Conservation (phyloP, 2,888 invertebrate genomes). For the Papilio demoleus region DNA sequence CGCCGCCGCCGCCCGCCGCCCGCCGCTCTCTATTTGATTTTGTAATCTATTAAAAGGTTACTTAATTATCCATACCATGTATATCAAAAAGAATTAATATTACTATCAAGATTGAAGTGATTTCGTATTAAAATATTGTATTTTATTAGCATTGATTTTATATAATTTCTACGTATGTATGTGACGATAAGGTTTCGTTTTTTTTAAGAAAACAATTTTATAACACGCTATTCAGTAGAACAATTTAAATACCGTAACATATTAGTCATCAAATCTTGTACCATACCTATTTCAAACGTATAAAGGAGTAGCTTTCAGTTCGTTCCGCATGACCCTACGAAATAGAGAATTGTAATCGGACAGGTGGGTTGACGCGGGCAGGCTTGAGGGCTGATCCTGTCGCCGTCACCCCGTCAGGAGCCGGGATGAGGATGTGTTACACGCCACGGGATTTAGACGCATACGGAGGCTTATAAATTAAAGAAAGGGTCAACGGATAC, state of each 20-base stretch:
- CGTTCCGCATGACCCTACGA: conserved; percentile 69
- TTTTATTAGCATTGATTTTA: neutral
- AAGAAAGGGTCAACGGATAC: conserved; percentile 41
- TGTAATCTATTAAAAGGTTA: conserved; percentile 75
- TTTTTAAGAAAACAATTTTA: too few species aligned
- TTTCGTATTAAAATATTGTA: conserved; percentile 49
- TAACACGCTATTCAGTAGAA: conserved; percentile 42
- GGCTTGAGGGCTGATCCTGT: conserved; percentile 47
- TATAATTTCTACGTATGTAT: too few species aligned
- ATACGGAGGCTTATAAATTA: conserved; percentile 37
- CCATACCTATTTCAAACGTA: conserved; percentile 71
- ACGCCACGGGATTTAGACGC: conserved; percentile 33
- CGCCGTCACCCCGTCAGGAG: conserved; percentile 34
- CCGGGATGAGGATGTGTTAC: conserved; percentile 37
- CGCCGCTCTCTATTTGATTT: conserved; percentile 55
- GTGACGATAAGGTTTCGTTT: too few species aligned
- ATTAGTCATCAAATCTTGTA: conserved; percentile 76
- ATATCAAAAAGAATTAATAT: conserved; percentile 66
- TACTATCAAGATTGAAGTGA: conserved; percentile 73
- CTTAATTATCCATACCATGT: conserved; percentile 64
- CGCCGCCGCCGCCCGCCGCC: conserved; percentile 25
- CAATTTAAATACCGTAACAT: conserved; percentile 44
- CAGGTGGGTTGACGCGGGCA: conserved; percentile 75
- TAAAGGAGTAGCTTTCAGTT: conserved; percentile 81
- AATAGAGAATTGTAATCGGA: conserved; percentile 81